Base-by-base conservation (phyloP, 1,140 invertebrate species). In the Penaeus chinensis region DNA sequence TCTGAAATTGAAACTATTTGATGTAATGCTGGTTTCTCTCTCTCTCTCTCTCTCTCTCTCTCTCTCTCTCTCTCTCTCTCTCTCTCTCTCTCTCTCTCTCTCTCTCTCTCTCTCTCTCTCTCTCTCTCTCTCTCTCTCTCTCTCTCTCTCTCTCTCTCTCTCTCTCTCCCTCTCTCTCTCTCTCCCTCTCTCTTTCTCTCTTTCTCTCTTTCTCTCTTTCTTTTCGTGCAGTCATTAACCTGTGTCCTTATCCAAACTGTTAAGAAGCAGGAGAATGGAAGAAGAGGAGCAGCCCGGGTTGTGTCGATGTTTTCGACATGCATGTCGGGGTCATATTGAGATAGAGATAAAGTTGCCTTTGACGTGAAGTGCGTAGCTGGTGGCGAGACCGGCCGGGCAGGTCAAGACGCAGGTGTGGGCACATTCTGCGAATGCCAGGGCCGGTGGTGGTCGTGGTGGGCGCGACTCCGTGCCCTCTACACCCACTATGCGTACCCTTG, bases 21-120 rank as follows among this genome's bases (percentile, higher is more conserved):
- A 27, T 74, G 16, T 24, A 74, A 32, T 0, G 5, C n/a, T 10
- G 16, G 18, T 11, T 7, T 74, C 71, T 74, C 71, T 74, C 71
- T 74, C 27, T 74, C 71, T 74, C 69, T 74, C 69, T 74, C 69
- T 74, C 69, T 74, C 69, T 74, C 69, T 74, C 69, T 74, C 66
- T 69, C 66, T 69, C 27, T n/a, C 27, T 69, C 27, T 69, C 66
- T 27, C 22, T 27, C 27, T 69, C 66, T 27, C 27, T 69, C 66
- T 69, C 66, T n/a, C 27, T 27, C 22, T 69, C 66, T 27, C 22
- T 27, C 66, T 27, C 66, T 69, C 66, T 69, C 66, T 27, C 66
- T 27, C 22, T 69, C 66, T 27, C 66, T 69, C 66, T 69, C 27
- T 69, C 5, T 69, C 66, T 69, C 22, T 27, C 66, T 27, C 2